Evolutionary conservation across 2,888 invertebrate species (phyloP).

Genomic region (Aphodius granarius): DNA sequence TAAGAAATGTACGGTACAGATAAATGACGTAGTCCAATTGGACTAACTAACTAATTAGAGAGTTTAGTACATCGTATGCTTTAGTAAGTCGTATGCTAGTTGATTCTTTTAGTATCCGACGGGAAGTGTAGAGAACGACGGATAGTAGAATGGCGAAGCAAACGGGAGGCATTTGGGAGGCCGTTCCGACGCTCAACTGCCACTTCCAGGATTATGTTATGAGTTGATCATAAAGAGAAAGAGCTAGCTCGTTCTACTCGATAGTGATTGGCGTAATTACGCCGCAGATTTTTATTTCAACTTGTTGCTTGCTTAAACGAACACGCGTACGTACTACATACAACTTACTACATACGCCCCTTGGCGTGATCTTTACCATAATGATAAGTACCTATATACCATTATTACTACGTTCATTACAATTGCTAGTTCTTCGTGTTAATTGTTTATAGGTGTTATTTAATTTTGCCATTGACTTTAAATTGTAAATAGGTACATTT

Average conservation of each 20-base stretch:
- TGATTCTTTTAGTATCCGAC: not conserved
- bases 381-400: not conserved
- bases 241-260: conserved; percentile 43
- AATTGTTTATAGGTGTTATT: too few relatives aligned
- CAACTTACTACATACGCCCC: not conserved
- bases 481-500: too few relatives aligned
- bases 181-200: conserved; percentile 8
- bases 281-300: conserved; percentile 23
- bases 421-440: too few relatives aligned
- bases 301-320: conserved; percentile 23
- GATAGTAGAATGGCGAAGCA: not conserved
- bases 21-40: too few relatives aligned
- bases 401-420: not conserved
- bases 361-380: not conserved
- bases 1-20: too few relatives aligned
- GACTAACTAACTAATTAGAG: not conserved
- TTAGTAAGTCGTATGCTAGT: not conserved
- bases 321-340: not conserved
- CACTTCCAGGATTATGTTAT: conserved; percentile 46
- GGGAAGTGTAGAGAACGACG: not conserved
- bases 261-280: conserved; percentile 49
- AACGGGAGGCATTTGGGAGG: conserved; percentile 5
- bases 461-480: too few relatives aligned
- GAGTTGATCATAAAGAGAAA: conserved; percentile 50
- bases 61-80: not conserved